These are phyloP conservation scores for Agrochola litura DNA, from an alignment of 2,888 invertebrate species.

Conservation along the genomic window DNA sequence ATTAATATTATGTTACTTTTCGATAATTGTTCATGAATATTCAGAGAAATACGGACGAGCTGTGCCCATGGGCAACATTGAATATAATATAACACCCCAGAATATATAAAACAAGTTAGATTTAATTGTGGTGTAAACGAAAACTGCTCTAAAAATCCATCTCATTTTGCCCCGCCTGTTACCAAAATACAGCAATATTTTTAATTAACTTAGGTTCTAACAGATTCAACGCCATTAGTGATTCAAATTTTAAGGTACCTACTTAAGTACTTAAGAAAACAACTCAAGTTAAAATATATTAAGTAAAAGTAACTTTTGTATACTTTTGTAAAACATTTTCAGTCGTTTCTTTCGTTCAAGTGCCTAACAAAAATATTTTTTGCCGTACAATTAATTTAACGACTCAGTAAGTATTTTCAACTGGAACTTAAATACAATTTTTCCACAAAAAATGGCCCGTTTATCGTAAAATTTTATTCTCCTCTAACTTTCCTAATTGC, in stretches of 20 bases:
- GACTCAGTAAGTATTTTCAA: conserved; percentile 49
- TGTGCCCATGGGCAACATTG: no score
- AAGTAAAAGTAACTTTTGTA: conserved; percentile 41
- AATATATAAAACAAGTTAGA: neutral
- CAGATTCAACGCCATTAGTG: conserved; percentile 48
- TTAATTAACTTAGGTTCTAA: conserved; percentile 33
- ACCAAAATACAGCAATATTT: conserved; percentile 27
- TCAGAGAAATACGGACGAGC: no score
- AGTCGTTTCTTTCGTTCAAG: conserved; percentile 39
- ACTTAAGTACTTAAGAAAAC: conserved; percentile 51
- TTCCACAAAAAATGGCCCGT: conserved; percentile 41
- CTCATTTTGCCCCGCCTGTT: neutral
- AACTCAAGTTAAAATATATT: conserved; percentile 50
- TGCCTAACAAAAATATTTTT: conserved; percentile 52
- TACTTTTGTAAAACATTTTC: conserved; percentile 47
- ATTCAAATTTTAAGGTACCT: conserved; percentile 51
- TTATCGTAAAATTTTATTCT: conserved; percentile 53
- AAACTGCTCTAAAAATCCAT: neutral
- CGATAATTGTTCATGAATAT: no score
- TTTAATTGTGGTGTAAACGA: neutral
- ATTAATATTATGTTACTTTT: no score
- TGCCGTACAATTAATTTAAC: conserved; percentile 55
- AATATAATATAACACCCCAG: neutral
- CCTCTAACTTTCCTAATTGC: conserved; percentile 62
- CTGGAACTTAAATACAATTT: conserved; percentile 46